A percentile compares a stretch with the other conserved stretches of the same genome.
Conservation (phyloP, 2,888 invertebrate species). For the Dynastes grantii region DNA sequence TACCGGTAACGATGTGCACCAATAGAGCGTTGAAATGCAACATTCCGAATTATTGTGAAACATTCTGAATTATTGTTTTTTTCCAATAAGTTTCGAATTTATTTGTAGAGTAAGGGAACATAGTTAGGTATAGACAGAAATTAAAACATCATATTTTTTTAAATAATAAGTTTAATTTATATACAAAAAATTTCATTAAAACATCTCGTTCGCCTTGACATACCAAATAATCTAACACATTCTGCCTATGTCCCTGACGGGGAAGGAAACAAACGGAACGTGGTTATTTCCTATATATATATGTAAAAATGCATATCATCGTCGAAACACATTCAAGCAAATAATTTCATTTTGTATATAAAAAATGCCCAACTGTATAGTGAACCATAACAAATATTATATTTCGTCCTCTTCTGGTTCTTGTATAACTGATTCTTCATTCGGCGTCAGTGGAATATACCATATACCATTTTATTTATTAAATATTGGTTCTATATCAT, state of each 20-base stretch:
- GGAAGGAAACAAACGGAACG: slow-evolving; percentile 56
- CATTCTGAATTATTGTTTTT: too few relatives aligned
- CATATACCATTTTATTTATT: too few relatives aligned
- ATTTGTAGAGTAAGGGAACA: too few relatives aligned
- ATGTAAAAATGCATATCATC: slow-evolving; percentile 1
- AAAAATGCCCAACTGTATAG: slow-evolving; percentile 64
- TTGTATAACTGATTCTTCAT: too few relatives aligned
- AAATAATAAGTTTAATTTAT: slow-evolving; percentile 52
- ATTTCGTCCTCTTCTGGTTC: background rate
- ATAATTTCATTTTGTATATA: slow-evolving; percentile 61
- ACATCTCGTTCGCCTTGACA: slow-evolving; percentile 45
- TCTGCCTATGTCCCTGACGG: slow-evolving; percentile 67
- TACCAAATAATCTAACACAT: slow-evolving; percentile 42
- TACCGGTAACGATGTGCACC: too few relatives aligned
- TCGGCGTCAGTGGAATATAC: too few relatives aligned
- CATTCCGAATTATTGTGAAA: too few relatives aligned
- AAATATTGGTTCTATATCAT: too few relatives aligned
- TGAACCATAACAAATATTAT: slow-evolving; percentile 58
- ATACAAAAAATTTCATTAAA: slow-evolving; percentile 50
- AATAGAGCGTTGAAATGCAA: too few relatives aligned
- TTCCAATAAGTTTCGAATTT: too few relatives aligned
- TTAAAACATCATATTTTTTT: slow-evolving; percentile 23
- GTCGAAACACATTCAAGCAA: slow-evolving; percentile 60
- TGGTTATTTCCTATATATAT: slow-evolving; percentile 53
- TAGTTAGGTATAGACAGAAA: background rate